phyloP scores from a whole-genome alignment of 2,113 vertebrate species.

The Neopipo cinnamomea region DNA sequence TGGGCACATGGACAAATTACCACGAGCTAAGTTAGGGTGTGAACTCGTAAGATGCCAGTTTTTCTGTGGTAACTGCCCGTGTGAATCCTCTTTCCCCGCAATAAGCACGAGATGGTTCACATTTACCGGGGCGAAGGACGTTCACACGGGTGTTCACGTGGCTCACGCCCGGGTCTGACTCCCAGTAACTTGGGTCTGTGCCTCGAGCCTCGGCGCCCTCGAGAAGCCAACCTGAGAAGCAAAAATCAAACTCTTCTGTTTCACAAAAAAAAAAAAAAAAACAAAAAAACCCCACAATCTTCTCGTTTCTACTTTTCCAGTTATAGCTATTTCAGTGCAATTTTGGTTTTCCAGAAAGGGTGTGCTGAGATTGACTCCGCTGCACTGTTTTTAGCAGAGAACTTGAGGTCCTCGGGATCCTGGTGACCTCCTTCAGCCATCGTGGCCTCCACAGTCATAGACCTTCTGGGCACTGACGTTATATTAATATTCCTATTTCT shows the following conservation, averaged over 20 bases:
- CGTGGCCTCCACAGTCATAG: neutral
- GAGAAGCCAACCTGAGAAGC: neutral
- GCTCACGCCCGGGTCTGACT: slow-evolving; percentile 44
- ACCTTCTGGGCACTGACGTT: slow-evolving; percentile 6
- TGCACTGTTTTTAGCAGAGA: neutral
- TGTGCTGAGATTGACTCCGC: neutral
- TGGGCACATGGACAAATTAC: slow-evolving; percentile 62
- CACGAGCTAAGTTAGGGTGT: slow-evolving; percentile 55
- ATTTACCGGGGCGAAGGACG: slow-evolving; percentile 10
- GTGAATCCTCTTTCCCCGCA: slow-evolving; percentile 54
- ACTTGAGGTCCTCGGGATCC: neutral
- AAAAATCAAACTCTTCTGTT: neutral
- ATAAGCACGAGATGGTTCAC: slow-evolving; percentile 31
- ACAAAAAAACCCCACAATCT: neutral
- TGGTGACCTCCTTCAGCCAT: neutral
- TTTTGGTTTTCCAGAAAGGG: neutral
- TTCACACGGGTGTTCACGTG: slow-evolving; percentile 38
- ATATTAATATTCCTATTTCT: neutral
- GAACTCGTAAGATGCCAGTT: slow-evolving; percentile 55
- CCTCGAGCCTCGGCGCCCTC: slow-evolving; percentile 18
- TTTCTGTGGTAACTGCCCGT: slow-evolving; percentile 60
- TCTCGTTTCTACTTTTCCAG: neutral
- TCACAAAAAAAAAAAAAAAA: neutral
- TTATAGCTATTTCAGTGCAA: no score
- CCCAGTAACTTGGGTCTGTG: slow-evolving; percentile 12